A percentile compares a stretch with the other conserved stretches of the same genome.
Evolutionary conservation across 2,888 invertebrate genomes (phyloP).

Genomic region (Nymphalis urticae): DNA sequence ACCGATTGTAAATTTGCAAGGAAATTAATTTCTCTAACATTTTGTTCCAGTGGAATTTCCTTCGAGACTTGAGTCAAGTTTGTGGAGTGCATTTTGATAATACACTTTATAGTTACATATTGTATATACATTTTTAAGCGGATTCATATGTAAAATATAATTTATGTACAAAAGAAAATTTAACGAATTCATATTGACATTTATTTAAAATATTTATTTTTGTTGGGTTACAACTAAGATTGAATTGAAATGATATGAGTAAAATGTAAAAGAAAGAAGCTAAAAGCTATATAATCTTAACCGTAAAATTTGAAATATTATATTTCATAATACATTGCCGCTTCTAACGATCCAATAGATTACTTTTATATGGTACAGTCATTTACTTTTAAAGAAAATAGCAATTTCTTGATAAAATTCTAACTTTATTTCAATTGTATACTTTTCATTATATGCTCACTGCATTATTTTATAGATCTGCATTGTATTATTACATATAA

Average conservation of each 20-base stretch:
- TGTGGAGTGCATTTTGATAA: slow-evolving; percentile 5
- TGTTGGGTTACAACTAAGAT: no score
- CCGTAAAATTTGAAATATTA: slow-evolving; percentile 15
- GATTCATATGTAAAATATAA: no score
- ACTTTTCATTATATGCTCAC: background rate
- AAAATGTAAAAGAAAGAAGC: no score
- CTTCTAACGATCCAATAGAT: slow-evolving; percentile 16
- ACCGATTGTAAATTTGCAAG: slow-evolving; percentile 65
- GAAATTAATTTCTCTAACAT: slow-evolving; percentile 67
- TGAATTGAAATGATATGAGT: no score
- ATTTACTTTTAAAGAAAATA: background rate
- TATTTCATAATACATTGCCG: slow-evolving; percentile 21
- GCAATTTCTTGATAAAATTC: background rate
- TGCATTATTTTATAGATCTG: background rate
- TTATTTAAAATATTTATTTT: no score
- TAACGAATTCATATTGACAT: no score
- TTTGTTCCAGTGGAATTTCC: slow-evolving; percentile 37
- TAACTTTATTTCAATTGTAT: background rate
- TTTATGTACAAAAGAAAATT: no score
- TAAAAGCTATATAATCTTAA: slow-evolving; percentile 14
- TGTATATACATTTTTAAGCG: background rate
- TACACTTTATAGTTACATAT: background rate
- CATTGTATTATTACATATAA: no score
- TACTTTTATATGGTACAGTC: slow-evolving; percentile 5
- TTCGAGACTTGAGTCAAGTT: slow-evolving; percentile 6